phyloP scores from a whole-genome alignment of 2,113 vertebrate species.

The Bos indicus region DNA sequence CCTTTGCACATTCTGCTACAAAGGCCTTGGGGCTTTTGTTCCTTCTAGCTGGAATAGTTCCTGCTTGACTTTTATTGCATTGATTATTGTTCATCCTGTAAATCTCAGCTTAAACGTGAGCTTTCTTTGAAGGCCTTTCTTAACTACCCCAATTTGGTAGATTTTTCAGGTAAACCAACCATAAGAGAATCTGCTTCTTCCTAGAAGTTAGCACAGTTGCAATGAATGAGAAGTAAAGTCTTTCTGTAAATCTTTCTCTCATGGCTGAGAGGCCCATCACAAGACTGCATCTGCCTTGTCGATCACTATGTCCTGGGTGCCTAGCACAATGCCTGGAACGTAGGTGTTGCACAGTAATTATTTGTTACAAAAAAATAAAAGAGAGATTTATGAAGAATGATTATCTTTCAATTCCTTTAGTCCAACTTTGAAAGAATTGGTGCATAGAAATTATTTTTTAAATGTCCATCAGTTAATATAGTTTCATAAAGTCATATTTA shows the following conservation, averaged over 20 bases:
- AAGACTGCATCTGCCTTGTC: not conserved
- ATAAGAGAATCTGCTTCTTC: not conserved
- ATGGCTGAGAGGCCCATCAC: not conserved
- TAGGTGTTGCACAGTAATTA: not conserved
- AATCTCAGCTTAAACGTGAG: not conserved
- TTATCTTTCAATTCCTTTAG: not conserved
- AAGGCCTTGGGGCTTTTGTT: not conserved
- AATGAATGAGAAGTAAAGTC: not conserved
- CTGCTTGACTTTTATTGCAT: not conserved
- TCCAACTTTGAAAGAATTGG: not conserved
- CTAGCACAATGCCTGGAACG: not conserved
- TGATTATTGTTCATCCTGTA: not conserved
- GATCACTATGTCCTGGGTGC: not conserved
- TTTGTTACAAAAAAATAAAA: not conserved
- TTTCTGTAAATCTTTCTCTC: not conserved
- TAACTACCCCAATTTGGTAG: not conserved
- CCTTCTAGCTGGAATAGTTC: not conserved
- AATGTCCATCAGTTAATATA: not conserved
- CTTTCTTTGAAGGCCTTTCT: not conserved
- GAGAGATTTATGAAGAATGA: not conserved
- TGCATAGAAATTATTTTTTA: not conserved
- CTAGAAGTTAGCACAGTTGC: not conserved
- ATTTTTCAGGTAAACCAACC: not conserved
- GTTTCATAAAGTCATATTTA: not conserved
- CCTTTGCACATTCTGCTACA: not conserved